These are phyloP conservation scores for Lithosia quadra DNA, from an alignment of 2,888 invertebrate species.

Conservation along the genomic window DNA sequence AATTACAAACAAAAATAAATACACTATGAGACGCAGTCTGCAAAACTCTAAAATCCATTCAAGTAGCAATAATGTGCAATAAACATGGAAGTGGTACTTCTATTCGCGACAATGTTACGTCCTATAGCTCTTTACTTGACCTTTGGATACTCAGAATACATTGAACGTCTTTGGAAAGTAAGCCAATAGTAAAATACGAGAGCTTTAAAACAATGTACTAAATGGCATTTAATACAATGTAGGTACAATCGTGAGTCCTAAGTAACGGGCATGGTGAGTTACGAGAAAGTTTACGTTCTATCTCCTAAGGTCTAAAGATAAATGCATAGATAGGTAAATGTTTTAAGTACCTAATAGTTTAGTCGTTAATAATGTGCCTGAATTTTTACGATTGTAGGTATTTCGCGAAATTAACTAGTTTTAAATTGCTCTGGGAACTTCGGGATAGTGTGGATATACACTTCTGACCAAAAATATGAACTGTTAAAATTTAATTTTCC, in stretches of 20 bases:
- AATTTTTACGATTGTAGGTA: too few species aligned
- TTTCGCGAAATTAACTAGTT: too few species aligned
- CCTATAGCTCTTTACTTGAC: conserved; percentile 9
- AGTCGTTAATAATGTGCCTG: too few species aligned
- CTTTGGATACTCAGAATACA: conserved; percentile 16
- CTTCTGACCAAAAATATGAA: too few species aligned
- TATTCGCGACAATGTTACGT: conserved; percentile 3
- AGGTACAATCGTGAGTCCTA: conserved; percentile 44
- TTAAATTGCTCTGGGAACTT: too few species aligned
- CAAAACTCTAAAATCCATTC: not conserved
- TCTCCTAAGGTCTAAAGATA: conserved; percentile 13
- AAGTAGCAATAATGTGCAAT: not conserved
- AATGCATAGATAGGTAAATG: too few species aligned
- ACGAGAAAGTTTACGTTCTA: conserved; percentile 42
- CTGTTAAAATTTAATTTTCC: too few species aligned
- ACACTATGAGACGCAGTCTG: not conserved
- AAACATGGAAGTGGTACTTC: conserved; percentile 3
- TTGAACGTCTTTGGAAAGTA: conserved; percentile 36
- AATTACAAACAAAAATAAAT: not conserved
- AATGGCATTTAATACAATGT: conserved; percentile 45
- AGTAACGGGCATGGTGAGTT: conserved; percentile 39
- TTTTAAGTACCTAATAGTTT: too few species aligned
- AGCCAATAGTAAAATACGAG: conserved; percentile 22
- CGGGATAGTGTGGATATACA: too few species aligned
- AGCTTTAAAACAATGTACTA: conserved; percentile 30